Evolutionary conservation across 1,140 invertebrate species (phyloP).

Genomic region (Agrilus planipennis): DNA sequence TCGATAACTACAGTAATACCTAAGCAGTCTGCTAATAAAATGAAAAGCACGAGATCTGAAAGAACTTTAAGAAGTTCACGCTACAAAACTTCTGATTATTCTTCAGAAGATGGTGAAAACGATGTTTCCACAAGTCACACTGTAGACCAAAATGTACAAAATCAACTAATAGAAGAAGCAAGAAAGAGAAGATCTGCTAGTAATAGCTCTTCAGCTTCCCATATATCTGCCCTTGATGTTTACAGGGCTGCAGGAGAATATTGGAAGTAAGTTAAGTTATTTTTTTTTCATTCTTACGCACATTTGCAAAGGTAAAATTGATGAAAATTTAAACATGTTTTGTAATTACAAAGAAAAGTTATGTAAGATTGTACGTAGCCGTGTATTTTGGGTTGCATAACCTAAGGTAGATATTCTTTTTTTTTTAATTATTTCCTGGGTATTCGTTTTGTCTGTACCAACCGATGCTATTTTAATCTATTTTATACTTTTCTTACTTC

Average conservation of each 20-base stretch:
- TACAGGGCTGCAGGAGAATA: constrained; percentile 52
- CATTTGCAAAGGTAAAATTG: not conserved
- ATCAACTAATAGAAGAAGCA: constrained; percentile 23
- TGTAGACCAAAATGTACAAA: constrained; percentile 18
- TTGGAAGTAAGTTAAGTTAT: constrained; percentile 47
- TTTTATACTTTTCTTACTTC: too few species aligned
- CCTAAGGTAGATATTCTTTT: too few species aligned
- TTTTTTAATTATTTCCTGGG: too few species aligned
- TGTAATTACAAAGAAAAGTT: too few species aligned
- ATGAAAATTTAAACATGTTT: not conserved
- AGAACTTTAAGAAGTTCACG: constrained; percentile 12
- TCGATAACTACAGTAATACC: too few species aligned
- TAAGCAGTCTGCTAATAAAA: constrained; percentile 14
- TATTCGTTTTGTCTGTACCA: too few species aligned
- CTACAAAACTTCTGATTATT: constrained; percentile 40
- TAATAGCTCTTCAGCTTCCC: constrained; percentile 10
- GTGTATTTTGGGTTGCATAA: too few species aligned
- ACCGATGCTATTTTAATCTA: too few species aligned
- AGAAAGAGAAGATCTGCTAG: constrained; percentile 8
- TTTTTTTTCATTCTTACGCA: constrained; percentile 1
- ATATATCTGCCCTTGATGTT: constrained; percentile 32
- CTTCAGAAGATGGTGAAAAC: constrained; percentile 37
- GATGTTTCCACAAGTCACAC: constrained; percentile 18
- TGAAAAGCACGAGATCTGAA: constrained; percentile 1
- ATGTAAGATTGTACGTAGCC: too few species aligned